Evolutionary conservation across 2,797 vertebrate species (phyloP).

Genomic region (Pipistrellus nathusii): DNA sequence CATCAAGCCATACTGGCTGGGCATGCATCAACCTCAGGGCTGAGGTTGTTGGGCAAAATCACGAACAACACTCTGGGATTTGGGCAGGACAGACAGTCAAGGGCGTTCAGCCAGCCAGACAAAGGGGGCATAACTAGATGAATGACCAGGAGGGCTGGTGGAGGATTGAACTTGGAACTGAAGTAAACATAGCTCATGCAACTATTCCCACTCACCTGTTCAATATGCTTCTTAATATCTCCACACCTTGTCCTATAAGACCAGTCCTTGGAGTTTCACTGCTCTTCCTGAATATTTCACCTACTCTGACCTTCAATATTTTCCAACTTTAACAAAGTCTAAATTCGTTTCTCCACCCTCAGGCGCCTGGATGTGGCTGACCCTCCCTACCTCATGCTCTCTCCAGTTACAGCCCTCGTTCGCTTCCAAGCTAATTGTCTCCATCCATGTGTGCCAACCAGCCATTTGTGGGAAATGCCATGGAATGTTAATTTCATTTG

Average conservation of each 20-base stretch:
- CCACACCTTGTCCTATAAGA: not conserved
- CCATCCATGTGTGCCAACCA: constrained; percentile 87
- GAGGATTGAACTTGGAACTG: not conserved
- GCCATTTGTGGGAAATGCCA: constrained; percentile 86
- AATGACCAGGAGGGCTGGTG: not conserved
- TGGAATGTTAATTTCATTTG: constrained; percentile 88
- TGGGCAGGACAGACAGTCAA: not conserved
- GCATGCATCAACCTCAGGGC: not conserved
- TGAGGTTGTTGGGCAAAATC: not conserved
- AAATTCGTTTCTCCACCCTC: not conserved
- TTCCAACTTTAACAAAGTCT: not conserved
- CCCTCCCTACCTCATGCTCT: constrained; percentile 79
- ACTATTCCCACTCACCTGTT: not conserved
- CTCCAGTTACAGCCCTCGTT: constrained; percentile 79
- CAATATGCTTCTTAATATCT: not conserved
- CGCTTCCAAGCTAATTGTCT: constrained; percentile 87
- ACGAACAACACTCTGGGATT: fast-evolving
- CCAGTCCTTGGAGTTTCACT: not conserved
- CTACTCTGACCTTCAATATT: not conserved
- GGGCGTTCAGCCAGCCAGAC: not conserved
- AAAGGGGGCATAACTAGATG: no score
- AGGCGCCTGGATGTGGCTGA: constrained; percentile 4
- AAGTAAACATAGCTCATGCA: not conserved
- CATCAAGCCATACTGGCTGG: no score
- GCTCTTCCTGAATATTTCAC: not conserved